Base-by-base conservation (phyloP, 2,113 vertebrate genomes). In the Trogon melanurus region DNA sequence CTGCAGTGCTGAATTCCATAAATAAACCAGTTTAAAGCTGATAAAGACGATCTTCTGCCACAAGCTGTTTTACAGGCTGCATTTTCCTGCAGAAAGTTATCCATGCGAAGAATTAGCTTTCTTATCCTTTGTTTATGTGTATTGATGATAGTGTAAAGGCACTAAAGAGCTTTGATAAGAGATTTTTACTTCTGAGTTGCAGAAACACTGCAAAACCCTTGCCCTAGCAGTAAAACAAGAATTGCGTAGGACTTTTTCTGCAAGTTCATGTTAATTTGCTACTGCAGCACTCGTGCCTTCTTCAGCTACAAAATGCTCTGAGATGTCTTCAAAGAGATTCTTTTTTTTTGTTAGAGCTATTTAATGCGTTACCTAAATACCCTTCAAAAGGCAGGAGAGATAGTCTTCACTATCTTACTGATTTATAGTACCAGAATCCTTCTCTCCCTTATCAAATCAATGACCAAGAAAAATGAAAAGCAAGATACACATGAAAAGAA, bases 121-220 rank as follows among this genome's bases (percentile, higher is more conserved):
- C 83, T 96, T 95, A 97, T 95, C 91, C 93, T 83, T 87, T 95
- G 96, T 97, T 96, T 95, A 96, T 11, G 45, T 51, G 85, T 50
- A 66, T 41, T 73, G 80, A 56, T 71, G 82, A 92, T 92, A 96
- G 51, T 9, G 73, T 58, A 86, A 92, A 96, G 88, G 91, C 88
- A 83, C 91, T 94, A 76, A 92, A 88, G 86, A 91, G 83, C 80
- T 91, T 67, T 79, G 94, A 94, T 94, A 97, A 94, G 90, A 74
- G 85, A 91, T 79, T 71, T 72, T 90, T 84, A 83, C 85, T 84
- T 83, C 83, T 90, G 67, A 73, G 65, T 27, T 9, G 2, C 61
- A 72, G 69, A 83, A 25, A 47, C 25, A 3, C 71, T 71, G 56
- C 64, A 84, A 76, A 96, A 82, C 61, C 48, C 60, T 79, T 27